Percentiles rank a stretch among this genome's conserved stretches.
Conservation (phyloP, 2,888 invertebrate genomes). For the Biston stratarius region DNA sequence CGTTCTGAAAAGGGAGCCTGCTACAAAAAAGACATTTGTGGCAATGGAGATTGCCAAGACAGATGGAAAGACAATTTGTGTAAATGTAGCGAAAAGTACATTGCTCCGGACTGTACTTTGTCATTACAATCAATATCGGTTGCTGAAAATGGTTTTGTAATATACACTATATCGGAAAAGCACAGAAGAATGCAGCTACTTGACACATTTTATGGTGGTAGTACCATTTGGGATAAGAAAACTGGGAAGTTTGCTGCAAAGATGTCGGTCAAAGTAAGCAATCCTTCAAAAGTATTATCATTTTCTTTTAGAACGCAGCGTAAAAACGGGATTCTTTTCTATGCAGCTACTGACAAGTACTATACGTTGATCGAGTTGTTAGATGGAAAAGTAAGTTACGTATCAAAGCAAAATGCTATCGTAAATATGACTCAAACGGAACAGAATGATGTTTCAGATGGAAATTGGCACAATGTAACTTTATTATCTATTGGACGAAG, state of each 20-base stretch:
- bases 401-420: constrained; percentile 91
- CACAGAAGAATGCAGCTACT: constrained; percentile 95
- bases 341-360: constrained; percentile 94
- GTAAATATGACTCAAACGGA: constrained; percentile 93
- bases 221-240: constrained; percentile 88
- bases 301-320: constrained; percentile 93
- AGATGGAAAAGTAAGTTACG: constrained; percentile 92
- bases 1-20: constrained; percentile 90
- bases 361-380: constrained; percentile 93
- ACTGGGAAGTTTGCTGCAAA: constrained; percentile 62
- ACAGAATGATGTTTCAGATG: constrained; percentile 89
- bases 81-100: constrained; percentile 89
- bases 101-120: constrained; percentile 92
- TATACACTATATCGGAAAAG: constrained; percentile 93
- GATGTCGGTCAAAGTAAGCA: constrained; percentile 66
- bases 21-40: constrained; percentile 83
- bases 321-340: constrained; percentile 93
- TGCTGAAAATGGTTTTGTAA: constrained; percentile 91
- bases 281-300: constrained; percentile 90
- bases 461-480: constrained; percentile 95
- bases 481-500: constrained; percentile 90
- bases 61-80: constrained; percentile 93
- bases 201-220: constrained; percentile 91
- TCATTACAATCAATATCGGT: constrained; percentile 93
- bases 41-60: constrained; percentile 91